Percentiles rank a stretch among this genome's conserved stretches.
Evolutionary conservation across 2,797 vertebrate species (phyloP).

Genomic region (Serranus cabrilla): DNA sequence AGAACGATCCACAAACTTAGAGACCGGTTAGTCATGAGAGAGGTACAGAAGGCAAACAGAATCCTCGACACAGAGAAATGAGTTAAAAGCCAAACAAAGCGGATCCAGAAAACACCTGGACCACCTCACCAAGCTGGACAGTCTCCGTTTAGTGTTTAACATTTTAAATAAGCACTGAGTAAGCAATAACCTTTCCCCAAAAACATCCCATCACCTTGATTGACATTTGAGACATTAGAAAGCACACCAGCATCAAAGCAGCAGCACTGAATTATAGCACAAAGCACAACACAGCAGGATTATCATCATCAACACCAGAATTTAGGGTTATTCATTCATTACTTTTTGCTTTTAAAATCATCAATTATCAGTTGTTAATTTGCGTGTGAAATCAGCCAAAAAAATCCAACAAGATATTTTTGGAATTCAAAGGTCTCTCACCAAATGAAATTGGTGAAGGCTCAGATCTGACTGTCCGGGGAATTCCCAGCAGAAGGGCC

Average conservation of each 20-base stretch:
- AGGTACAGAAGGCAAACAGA: slow-evolving; percentile 38
- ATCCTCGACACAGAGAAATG: slow-evolving; percentile 12
- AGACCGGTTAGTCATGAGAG: slow-evolving; percentile 12
- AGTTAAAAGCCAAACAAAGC: slow-evolving; percentile 39
- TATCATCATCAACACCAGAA: slow-evolving; percentile 67
- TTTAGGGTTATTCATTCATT: slow-evolving; percentile 67
- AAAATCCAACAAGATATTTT: slow-evolving; percentile 80
- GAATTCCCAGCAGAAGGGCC: slow-evolving; percentile 89
- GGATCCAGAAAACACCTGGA: slow-evolving; percentile 6
- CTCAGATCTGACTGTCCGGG: slow-evolving; percentile 89
- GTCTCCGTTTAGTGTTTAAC: slow-evolving; percentile 1
- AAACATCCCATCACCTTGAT: slow-evolving; percentile 46
- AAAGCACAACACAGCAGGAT: slow-evolving; percentile 73
- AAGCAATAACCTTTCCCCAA: not conserved
- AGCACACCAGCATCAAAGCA: slow-evolving; percentile 73
- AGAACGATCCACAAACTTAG: slow-evolving; percentile 22
- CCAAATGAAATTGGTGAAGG: slow-evolving; percentile 91
- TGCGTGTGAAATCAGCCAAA: slow-evolving; percentile 80
- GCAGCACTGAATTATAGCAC: slow-evolving; percentile 68
- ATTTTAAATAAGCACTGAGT: slow-evolving; percentile 1
- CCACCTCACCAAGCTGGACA: not conserved
- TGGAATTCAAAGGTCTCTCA: slow-evolving; percentile 88
- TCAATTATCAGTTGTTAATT: slow-evolving; percentile 77
- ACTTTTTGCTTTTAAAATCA: slow-evolving; percentile 56
- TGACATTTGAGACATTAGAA: slow-evolving; percentile 53